Conservation (phyloP, 2,888 invertebrate genomes). For the Hemithea aestivaria region DNA sequence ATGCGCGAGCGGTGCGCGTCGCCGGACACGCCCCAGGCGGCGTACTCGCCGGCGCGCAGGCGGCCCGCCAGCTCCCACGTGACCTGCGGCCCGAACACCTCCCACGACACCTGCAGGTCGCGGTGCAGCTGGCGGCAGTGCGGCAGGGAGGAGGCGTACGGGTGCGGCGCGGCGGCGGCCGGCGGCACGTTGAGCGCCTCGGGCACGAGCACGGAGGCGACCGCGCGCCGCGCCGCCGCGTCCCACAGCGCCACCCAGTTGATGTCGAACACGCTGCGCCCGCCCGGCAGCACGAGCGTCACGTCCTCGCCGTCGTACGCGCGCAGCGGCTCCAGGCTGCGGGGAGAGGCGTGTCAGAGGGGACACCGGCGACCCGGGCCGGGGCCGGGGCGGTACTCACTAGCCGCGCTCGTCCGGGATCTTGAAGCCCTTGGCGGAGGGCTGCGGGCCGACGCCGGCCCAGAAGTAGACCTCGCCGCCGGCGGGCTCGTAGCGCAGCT, state of each 20-base stretch:
- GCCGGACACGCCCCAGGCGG: background rate
- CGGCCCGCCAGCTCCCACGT: constrained; percentile 91
- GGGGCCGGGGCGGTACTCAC: constrained; percentile 77
- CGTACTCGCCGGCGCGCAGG: constrained; percentile 48
- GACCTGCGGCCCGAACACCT: constrained; percentile 92
- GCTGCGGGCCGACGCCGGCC: constrained; percentile 93
- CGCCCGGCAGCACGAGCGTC: constrained; percentile 87
- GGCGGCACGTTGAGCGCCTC: constrained; percentile 91
- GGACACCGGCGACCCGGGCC: background rate
- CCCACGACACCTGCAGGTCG: constrained; percentile 91
- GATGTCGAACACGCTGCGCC: constrained; percentile 87
- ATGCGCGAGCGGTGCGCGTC: constrained; percentile 84
- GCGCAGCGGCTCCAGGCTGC: constrained; percentile 89
- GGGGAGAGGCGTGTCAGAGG: too few species aligned
- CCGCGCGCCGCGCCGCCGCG: constrained; percentile 60
- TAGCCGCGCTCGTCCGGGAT: constrained; percentile 96
- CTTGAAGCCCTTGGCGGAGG: constrained; percentile 87
- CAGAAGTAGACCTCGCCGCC: constrained; percentile 90
- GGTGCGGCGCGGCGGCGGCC: constrained; percentile 71
- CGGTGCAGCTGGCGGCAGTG: constrained; percentile 93
- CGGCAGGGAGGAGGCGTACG: constrained; percentile 81
- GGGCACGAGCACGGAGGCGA: constrained; percentile 82
- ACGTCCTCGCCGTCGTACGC: constrained; percentile 86
- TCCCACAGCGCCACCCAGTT: constrained; percentile 93
- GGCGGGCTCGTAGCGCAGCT: constrained; percentile 87